Evolutionary conservation across 1,140 invertebrate species (phyloP), one percentile per base, ranked within the genome.

Genomic region (Neodiprion fabricii): DNA sequence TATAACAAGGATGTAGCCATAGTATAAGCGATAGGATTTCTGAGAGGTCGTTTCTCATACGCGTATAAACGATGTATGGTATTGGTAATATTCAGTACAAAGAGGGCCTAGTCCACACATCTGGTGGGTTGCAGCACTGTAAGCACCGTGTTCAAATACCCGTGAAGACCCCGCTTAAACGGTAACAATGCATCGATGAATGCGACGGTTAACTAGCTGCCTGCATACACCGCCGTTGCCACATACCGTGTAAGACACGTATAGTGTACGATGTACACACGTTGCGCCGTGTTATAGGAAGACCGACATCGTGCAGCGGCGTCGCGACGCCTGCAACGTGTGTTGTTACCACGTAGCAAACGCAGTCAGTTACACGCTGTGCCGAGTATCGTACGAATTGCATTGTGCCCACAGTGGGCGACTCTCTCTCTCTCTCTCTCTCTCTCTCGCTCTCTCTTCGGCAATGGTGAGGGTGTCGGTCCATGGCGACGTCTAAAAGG

Each of bases 181-280:
- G 53, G n/a, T 61, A 61, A 61, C 53, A 61, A 61, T 61, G 53
- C 53, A 61, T 61, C 53, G 53, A 61, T 61, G 53, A 61, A 61
- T 61, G 53, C 53, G 11, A 61, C 53, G n/a, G 53, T 61, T 61
- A 61, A 61, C 53, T 61, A 61, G 53, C 53, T 14, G 53, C 53
- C n/a, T 40, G 28, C 28, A 61, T 61, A 61, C 28, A 40, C 28
- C 5, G 28, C 1, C 28, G 28, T 5, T 40, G 28, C 28, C 28
- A 40, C 5, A 5, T 40, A 40, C 28, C 28, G 28, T 40, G 28
- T 40, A 40, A 40, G 28, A 5, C 28, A 40, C 28, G 28, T 40
- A 40, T 40, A 5, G 5, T 21, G 17, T 21, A 21, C 17, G 17
- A 21, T 21, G 17, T 40, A 61, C 8, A 14, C 11, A 14, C n/a